Evolutionary conservation across 2,888 invertebrate species (phyloP).

Genomic region (Nephrotoma guestfalica): DNA sequence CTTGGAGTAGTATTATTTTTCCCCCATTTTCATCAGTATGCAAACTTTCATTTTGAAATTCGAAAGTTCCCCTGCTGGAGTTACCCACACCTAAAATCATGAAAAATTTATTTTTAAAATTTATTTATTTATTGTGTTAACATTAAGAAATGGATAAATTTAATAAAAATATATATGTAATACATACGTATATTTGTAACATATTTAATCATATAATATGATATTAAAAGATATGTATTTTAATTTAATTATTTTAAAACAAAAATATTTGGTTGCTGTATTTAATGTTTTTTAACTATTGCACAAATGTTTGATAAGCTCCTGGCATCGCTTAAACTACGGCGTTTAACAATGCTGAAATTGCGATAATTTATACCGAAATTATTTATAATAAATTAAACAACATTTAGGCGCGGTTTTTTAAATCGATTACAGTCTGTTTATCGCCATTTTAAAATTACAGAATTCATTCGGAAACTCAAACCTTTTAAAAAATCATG

Average conservation of each 20-base stretch:
- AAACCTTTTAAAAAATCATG: too few species aligned
- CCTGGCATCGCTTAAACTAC: too few species aligned
- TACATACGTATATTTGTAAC: background rate
- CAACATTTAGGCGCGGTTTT: background rate
- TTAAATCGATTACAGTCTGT: background rate
- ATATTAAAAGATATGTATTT: background rate
- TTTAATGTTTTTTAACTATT: too few species aligned
- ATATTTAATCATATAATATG: background rate
- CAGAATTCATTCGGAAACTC: too few species aligned
- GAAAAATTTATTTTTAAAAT: background rate
- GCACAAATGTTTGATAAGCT: too few species aligned
- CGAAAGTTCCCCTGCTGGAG: too few species aligned
- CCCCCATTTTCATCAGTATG: too few species aligned
- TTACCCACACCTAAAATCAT: background rate
- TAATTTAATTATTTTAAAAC: background rate
- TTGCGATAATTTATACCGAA: background rate
- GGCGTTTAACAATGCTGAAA: background rate
- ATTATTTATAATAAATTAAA: background rate
- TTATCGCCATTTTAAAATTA: background rate
- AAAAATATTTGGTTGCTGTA: background rate
- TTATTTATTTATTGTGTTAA: background rate
- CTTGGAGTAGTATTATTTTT: too few species aligned
- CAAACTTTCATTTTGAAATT: too few species aligned
- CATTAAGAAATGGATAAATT: background rate
- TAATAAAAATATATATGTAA: background rate